phyloP scores from a whole-genome alignment of 2,888 invertebrate species.

The Chydorus sphaericus region DNA sequence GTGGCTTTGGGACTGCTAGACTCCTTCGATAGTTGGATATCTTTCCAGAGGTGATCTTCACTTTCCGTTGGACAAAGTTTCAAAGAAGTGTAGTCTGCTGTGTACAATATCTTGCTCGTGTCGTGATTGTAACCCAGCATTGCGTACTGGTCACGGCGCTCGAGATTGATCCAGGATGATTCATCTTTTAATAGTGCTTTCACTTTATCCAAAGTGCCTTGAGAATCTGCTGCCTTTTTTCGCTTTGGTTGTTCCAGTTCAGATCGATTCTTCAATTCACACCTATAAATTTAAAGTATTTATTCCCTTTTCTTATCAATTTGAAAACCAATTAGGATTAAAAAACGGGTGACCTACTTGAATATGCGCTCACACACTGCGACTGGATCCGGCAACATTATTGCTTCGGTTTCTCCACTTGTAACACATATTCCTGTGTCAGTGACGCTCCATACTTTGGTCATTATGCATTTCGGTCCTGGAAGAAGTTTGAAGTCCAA shows the following conservation, averaged over 20 bases:
- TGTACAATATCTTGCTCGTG: neutral
- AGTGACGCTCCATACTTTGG: neutral
- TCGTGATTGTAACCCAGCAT: neutral
- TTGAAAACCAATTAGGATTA: too few relatives aligned
- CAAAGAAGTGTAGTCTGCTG: neutral
- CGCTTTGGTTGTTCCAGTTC: too few relatives aligned
- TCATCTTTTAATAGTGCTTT: neutral
- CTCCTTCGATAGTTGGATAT: neutral
- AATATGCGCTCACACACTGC: too few relatives aligned
- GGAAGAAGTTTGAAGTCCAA: neutral
- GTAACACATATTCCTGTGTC: neutral
- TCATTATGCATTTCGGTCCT: neutral
- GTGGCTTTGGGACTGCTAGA: too few relatives aligned
- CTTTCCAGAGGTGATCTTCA: neutral
- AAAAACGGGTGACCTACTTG: too few relatives aligned
- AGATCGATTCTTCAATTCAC: too few relatives aligned
- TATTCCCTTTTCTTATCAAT: too few relatives aligned
- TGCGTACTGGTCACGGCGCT: neutral
- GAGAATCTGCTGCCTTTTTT: too few relatives aligned
- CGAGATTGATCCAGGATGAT: neutral
- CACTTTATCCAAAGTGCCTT: too few relatives aligned
- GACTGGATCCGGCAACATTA: too few relatives aligned
- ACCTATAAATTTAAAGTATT: too few relatives aligned
- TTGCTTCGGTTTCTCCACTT: too few relatives aligned
- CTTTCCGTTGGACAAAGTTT: neutral